Base-by-base conservation (phyloP, 2,797 vertebrate species). In the Glyptemys insculpta region DNA sequence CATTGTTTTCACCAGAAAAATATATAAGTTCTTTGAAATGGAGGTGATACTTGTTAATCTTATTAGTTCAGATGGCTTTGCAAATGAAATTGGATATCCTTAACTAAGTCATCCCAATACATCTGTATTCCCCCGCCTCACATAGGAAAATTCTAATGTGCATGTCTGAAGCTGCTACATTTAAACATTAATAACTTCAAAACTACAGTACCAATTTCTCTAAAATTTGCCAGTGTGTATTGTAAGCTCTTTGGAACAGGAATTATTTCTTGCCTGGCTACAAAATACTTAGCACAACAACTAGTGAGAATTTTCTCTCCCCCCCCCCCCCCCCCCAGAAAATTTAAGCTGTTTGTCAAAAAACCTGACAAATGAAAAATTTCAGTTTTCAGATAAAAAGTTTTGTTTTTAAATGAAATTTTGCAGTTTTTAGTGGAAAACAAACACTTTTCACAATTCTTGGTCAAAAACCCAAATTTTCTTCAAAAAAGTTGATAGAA, bases 71-170 rank as follows among this genome's bases (percentile, higher is more conserved):
- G 95, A 96, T 88, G 93, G 91, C 89, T 97, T 95, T 92, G 89
- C 8, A 5, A 79, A 85, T 95, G 91, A 86, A 97, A 95, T 92
- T 92, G 95, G 92, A 86, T 91, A 94, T 91, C 96, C 94, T 97
- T 94, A 95, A 57, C 95, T 89, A 91, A 94, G 79, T 91, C 92
- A 94, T 97, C 92, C 85, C 89, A 97, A 97, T 54, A 93, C 0
- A 90, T 53, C 95, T 81, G 88, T 74, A 94, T 97, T 49, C 8
- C 97, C 94, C 59, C 14, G 1, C 29, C 59, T 15, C 31, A 34
- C 59, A 62, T 83, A 76, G n/a, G 87, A 90, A 95, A 47, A 53
- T 89, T 93, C 94, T 97, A 91, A 91, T 65, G 90, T 90, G 56
- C 47, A 34, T 34, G 81, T 83, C 92, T 92, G 94, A 95, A 94